A percentile compares a stretch with the other conserved stretches of the same genome.
These are phyloP conservation scores for Cremastinae sp. DNA, from an alignment of 2,888 invertebrate species.

Conservation along the genomic window DNA sequence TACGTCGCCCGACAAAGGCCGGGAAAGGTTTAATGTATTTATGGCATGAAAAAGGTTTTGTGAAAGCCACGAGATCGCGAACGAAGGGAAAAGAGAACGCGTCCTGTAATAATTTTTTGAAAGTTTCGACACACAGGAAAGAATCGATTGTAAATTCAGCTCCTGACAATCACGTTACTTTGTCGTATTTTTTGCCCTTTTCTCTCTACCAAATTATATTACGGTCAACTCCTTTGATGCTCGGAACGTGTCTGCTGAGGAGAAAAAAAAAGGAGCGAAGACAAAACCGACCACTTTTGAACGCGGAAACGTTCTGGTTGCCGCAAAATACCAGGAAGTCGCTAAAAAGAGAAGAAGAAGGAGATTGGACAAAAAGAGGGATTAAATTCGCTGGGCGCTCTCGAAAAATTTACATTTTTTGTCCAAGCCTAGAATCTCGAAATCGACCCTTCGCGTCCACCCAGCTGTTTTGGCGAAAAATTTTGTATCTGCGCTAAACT, in stretches of 20 bases:
- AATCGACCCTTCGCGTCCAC: constrained; percentile 44
- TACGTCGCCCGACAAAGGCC: constrained; percentile 68
- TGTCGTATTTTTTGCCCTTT: constrained; percentile 56
- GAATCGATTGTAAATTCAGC: constrained; percentile 73
- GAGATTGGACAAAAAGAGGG: constrained; percentile 32
- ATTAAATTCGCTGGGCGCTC: constrained; percentile 33
- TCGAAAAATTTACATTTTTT: constrained; percentile 60
- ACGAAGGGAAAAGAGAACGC: constrained; percentile 57
- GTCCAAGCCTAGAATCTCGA: constrained; percentile 16
- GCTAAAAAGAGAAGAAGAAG: constrained; percentile 49
- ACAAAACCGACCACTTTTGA: constrained; percentile 62
- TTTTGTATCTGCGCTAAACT: too few species aligned
- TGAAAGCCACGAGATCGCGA: constrained; percentile 61
- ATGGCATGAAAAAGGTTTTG: constrained; percentile 51
- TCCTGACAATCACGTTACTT: constrained; percentile 65
- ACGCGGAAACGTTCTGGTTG: constrained; percentile 56
- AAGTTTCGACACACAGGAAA: constrained; percentile 61
- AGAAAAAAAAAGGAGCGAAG: constrained; percentile 52
- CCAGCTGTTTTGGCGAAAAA: background rate
- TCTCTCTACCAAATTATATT: constrained; percentile 55
- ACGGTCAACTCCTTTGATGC: constrained; percentile 72
- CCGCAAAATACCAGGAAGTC: constrained; percentile 71
- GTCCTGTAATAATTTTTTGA: constrained; percentile 63
- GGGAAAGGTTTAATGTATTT: constrained; percentile 73
- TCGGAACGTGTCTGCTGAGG: constrained; percentile 68